Base-by-base conservation (phyloP, 2,113 vertebrate genomes). In the Notarius quadriscutis region DNA sequence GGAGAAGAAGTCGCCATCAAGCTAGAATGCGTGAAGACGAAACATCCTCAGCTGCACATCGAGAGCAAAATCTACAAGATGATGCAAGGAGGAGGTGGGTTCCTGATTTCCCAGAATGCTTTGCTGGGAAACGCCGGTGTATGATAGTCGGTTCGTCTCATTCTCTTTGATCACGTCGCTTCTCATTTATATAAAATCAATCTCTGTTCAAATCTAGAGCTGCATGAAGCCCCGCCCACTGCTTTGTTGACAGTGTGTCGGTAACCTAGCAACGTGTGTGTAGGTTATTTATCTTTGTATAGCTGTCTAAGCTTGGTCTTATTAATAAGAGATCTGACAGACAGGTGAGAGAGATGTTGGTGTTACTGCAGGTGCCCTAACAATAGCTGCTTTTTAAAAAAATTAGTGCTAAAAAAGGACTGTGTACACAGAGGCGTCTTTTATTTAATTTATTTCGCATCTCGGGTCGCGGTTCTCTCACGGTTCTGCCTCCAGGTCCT, bases 51-150 rank as follows among this genome's bases (percentile, higher is more conserved):
- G 93, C 97, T 99, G 77, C 98, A 99, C 94, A 99, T 99, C 7
- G 98, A 99, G 95, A 99, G 98, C 96, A 99, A 99, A 93, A 99
- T 99, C 95, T 99, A 99, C 96, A 99, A 99, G 94, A 98, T 99
- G 97, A 98, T 99, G 97, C 98, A 99, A 93, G 98, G 98, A 85
- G 97, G 98, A 96, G 98, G 98, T 97, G 95, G 62, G 88, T 78
- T 48, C 34, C 41, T 22, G 22, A 67, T 82, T 60, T 83, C 63
- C 63, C 62, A n/a, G 81, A 7, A 51, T 65, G 48, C 58, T 25
- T 65, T 15, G 9, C 22, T 17, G 14, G 63, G 1, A 25, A 22
- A 22, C 18, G 0, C 58, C 0, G 25, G 63, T 8, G 18, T 10
- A 22, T 2, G 10, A 22, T 20, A 48, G 17, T 48, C 41, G 1